Base-by-base conservation (phyloP, 2,888 invertebrate species). In the Leucoptera coffeella region DNA sequence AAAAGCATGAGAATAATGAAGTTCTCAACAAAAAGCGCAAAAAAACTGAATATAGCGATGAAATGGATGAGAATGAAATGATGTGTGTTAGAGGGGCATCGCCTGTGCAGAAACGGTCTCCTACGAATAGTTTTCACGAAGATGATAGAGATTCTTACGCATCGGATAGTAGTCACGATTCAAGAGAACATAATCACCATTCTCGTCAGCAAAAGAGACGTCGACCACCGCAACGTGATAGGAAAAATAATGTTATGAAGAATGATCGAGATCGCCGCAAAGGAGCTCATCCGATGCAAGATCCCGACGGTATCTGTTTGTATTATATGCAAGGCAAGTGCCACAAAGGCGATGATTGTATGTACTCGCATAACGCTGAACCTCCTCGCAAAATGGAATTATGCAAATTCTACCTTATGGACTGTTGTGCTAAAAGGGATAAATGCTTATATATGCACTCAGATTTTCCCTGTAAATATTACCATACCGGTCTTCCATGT, bases 391-490 rank as follows among this genome's bases (percentile, higher is more conserved):
- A 93, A 67, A 77, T 88, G 74, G 96, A 96, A 58, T 64, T 95
- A 2, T 97, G 96, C 61, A 96, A 95, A 65, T 96, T 94, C 64
- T 96, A 95, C 65, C 62, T 95, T 32, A 89, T 88, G 82, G 92
- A 92, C 38, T 90, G 90, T 54, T 96, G 96, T 67, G 86, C 89
- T 28, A 96, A 95, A 65, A 82, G 90, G 43, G 93, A 93, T 41
- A 89, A 91, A 59, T 97, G 96, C 67, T 75, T 90, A 12, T 97
- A 92, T 50, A 88, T 96, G 88, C 96, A 96, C 65, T 81, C 86
- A 43, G 94, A 95, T 55, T 96, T 94, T 56, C 96, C 96, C 11
- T 96, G 96, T 67, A 95, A 95, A 74, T 95, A 86, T 67, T 94
- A 85, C 60, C 95, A 97, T 52, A 88, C 93, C 27, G 94, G 94